These are phyloP conservation scores for Tetramorium alpestre DNA, from an alignment of 1,140 invertebrate genomes.

Conservation along the genomic window DNA sequence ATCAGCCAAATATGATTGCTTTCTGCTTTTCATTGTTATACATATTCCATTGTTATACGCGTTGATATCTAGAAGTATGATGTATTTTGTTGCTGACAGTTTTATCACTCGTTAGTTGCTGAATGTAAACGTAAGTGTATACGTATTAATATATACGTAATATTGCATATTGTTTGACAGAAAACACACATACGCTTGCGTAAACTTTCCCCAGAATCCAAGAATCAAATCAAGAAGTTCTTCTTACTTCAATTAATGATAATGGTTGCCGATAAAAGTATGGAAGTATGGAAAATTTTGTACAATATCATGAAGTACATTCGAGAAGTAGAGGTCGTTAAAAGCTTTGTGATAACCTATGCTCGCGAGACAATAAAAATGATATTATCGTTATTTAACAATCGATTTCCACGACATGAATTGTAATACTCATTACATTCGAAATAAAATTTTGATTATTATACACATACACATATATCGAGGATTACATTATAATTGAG, in stretches of 20 bases:
- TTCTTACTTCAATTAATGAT: background rate
- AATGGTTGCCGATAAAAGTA: conserved; percentile 11
- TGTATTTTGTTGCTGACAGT: conserved; percentile 10
- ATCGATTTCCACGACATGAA: background rate
- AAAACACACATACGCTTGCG: background rate
- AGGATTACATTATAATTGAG: no score
- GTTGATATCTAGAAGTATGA: conserved; percentile 14
- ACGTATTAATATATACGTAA: background rate
- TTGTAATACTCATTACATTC: background rate
- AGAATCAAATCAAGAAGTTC: conserved; percentile 10
- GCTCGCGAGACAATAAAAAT: conserved; percentile 19
- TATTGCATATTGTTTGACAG: background rate
- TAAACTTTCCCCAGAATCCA: conserved; percentile 4
- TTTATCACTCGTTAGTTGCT: conserved; percentile 17
- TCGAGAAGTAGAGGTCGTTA: background rate
- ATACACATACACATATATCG: no score
- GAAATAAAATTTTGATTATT: background rate
- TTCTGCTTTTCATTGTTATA: conserved; percentile 17
- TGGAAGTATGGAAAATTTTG: background rate
- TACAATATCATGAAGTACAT: background rate
- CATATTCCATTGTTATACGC: background rate
- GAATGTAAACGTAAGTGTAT: background rate
- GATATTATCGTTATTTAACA: conserved; percentile 12
- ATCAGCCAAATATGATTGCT: conserved; percentile 2
- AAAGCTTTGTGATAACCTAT: conserved; percentile 7